Evolutionary conservation across 2,113 vertebrate genomes (phyloP).

Genomic region (Ramphastos sulfuratus): DNA sequence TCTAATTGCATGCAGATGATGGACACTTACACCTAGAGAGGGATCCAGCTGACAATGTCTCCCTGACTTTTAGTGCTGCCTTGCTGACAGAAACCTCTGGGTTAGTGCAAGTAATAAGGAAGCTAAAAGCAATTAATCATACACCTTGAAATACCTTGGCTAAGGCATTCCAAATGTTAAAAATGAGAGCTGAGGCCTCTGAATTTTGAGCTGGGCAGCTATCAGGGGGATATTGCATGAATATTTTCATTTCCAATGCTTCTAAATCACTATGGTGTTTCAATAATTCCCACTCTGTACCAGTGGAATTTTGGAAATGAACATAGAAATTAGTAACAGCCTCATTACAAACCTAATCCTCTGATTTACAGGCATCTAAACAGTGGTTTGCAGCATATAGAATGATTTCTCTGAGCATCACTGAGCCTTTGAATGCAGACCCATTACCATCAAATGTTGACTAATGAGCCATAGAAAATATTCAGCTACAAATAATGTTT

Average conservation of each 20-base stretch:
- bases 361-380: neutral
- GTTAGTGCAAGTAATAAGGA: neutral
- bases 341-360: neutral
- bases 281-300: neutral
- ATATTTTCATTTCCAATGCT: slow-evolving; percentile 15
- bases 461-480: slow-evolving; percentile 14
- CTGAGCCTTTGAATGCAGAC: neutral
- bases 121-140: neutral
- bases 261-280: neutral
- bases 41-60: neutral
- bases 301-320: neutral
- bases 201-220: neutral
- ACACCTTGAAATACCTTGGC: neutral
- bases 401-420: neutral
- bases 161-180: neutral
- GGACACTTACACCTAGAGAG: neutral
- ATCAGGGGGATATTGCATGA: neutral
- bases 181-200: neutral
- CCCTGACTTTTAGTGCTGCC: neutral
- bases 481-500: neutral
- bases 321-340: neutral
- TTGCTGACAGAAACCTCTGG: neutral
- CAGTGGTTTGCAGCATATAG: neutral
- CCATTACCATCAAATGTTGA: slow-evolving; percentile 1
- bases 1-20: slow-evolving; percentile 21